Evolutionary conservation across 2,797 vertebrate species (phyloP), one percentile per base, ranked within the genome.

Genomic region (Naso thynnoides): DNA sequence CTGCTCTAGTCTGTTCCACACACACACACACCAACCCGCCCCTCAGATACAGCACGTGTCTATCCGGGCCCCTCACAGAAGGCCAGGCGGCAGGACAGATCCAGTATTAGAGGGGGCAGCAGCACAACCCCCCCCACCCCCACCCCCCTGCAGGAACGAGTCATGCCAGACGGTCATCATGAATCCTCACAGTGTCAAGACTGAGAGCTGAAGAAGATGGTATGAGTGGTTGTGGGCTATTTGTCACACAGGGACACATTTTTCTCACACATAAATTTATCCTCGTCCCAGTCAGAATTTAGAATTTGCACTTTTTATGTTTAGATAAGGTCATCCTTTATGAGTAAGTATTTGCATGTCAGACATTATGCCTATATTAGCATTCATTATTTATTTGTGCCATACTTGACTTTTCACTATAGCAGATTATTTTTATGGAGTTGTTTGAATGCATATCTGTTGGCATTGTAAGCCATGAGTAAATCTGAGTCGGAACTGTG

Each of bases 381-480:
- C 62, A 23, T 57, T 21, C n/a, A 58, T 66, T 92, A 85, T 86
- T 86, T 90, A 83, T 76, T 80, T 74, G 75, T 88, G 66, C 29
- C 75, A 79, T 62, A 48, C 77, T 75, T 84, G 76, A 63, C 52
- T 52, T 70, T 14, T 78, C 70, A 45, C 50, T 67, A 42, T 69
- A 48, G 13, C 53, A 3, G 21, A 50, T 65, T 45, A 18, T 69
- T 70, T 55, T 56, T 26, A 44, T 86, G 50, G 39, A 58, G 50
- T 58, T 10, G 23, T 80, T 60, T 74, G 7, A 58, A 42, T 26
- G 36, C 42, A 62, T 18, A 45, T 18, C 60, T 52, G 5, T 9
- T 71, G 38, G 16, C 8, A 45, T 8, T 56, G 21, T 31, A 56
- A 62, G 42, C 13, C 49, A 27, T 60, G 2, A 23, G 24, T 54